Evolutionary conservation across 1,140 invertebrate species (phyloP).

Genomic region (Zelostemma sp.): DNA sequence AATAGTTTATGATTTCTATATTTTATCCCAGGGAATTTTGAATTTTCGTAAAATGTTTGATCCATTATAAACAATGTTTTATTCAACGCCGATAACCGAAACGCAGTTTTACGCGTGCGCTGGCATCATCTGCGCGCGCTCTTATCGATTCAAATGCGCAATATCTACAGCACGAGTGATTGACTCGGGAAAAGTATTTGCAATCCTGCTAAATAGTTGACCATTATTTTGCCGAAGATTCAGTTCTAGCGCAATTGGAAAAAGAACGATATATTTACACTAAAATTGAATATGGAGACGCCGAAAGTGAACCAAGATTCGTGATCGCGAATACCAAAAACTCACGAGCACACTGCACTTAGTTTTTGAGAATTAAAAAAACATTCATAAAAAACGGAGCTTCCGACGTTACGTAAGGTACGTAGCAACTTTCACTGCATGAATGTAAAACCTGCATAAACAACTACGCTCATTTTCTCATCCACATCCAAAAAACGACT

Average conservation of each 20-base stretch:
- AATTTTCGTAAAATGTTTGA: not conserved
- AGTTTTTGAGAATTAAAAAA: conserved; percentile 34
- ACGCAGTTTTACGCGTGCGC: no score
- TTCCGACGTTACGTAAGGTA: conserved; percentile 68
- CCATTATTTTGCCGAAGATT: conserved; percentile 5
- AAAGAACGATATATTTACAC: not conserved
- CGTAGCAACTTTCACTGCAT: conserved; percentile 8
- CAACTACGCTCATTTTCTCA: not conserved
- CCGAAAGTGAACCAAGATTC: no score
- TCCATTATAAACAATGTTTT: not conserved
- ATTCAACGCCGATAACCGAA: no score
- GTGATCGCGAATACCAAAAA: no score
- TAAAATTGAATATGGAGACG: no score
- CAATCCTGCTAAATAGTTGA: conserved; percentile 15
- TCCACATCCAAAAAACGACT: no score
- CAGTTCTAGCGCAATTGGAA: conserved; percentile 23
- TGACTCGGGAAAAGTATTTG: conserved; percentile 22
- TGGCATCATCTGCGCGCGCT: no score
- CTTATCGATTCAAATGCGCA: conserved; percentile 70
- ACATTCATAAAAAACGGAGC: conserved; percentile 64
- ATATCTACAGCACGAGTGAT: conserved; percentile 29
- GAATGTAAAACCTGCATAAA: not conserved
- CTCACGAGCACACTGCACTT: conserved; percentile 11
- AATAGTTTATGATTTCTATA: no score
- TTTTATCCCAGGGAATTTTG: no score